Conservation (phyloP, 35 echinoderm and acorn worm genomes). For the Hemicentrotus pulcherrimus region DNA sequence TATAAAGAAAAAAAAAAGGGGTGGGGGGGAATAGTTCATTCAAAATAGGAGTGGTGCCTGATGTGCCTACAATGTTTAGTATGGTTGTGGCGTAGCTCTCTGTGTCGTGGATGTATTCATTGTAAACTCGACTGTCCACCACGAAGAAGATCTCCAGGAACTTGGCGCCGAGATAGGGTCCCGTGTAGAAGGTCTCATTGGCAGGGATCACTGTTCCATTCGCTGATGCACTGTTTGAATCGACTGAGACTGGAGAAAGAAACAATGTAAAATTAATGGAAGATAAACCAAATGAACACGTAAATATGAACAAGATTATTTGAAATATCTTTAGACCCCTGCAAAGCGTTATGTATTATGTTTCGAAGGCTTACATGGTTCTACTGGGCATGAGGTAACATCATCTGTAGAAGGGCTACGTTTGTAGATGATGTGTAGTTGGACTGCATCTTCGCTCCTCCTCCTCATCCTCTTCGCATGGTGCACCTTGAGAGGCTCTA, state of each 20-base stretch:
- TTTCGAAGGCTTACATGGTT: neutral
- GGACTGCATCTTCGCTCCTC: neutral
- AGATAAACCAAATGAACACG: too few relatives aligned
- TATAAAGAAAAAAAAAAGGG: too few relatives aligned
- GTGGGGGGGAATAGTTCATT: too few relatives aligned
- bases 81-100: neutral
- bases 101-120: neutral
- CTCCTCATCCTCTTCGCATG: neutral
- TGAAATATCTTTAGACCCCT: too few relatives aligned
- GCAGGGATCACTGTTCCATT: too few relatives aligned
- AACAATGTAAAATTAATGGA: too few relatives aligned
- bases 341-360: too few relatives aligned
- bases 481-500: neutral
- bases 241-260: too few relatives aligned
- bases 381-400: neutral
- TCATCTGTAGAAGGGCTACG: neutral
- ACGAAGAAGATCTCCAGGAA: neutral
- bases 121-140: neutral
- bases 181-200: neutral
- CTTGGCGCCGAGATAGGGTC: neutral
- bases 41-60: too few relatives aligned
- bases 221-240: too few relatives aligned
- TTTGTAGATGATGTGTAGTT: slow-evolving; percentile 13
- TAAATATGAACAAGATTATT: too few relatives aligned
- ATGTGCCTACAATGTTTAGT: neutral